Evolutionary conservation across 2,797 vertebrate species (phyloP).

Genomic region (Peromyscus eremicus): DNA sequence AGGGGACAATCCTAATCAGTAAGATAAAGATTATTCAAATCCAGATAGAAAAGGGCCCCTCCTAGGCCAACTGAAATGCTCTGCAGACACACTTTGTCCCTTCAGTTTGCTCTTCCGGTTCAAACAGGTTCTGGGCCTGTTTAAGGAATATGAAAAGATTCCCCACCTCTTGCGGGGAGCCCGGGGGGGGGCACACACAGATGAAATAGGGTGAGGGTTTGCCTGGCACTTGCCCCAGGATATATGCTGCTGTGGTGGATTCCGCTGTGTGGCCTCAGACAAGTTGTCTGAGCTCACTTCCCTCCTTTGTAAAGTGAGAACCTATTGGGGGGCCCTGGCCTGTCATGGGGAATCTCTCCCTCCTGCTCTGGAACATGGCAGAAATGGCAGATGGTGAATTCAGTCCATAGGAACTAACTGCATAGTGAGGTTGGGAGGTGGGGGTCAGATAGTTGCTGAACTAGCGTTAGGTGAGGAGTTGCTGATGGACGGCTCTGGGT

Average conservation of each 20-base stretch:
- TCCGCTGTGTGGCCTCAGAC: background rate
- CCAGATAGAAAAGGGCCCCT: background rate
- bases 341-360: too few relatives aligned
- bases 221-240: background rate
- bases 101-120: background rate
- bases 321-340: background rate
- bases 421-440: background rate
- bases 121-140: background rate
- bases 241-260: accelerated
- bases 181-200: background rate
- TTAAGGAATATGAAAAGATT: background rate
- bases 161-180: too few relatives aligned
- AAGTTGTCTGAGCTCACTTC: background rate
- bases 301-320: background rate
- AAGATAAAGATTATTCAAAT: background rate
- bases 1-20: background rate
- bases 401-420: background rate
- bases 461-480: background rate
- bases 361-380: background rate
- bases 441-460: too few relatives aligned
- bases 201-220: background rate
- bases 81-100: background rate
- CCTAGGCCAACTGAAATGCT: background rate
- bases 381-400: too few relatives aligned
- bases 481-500: background rate